phyloP scores from a whole-genome alignment of 2,113 vertebrate genomes.

The Tachuris rubrigastra region DNA sequence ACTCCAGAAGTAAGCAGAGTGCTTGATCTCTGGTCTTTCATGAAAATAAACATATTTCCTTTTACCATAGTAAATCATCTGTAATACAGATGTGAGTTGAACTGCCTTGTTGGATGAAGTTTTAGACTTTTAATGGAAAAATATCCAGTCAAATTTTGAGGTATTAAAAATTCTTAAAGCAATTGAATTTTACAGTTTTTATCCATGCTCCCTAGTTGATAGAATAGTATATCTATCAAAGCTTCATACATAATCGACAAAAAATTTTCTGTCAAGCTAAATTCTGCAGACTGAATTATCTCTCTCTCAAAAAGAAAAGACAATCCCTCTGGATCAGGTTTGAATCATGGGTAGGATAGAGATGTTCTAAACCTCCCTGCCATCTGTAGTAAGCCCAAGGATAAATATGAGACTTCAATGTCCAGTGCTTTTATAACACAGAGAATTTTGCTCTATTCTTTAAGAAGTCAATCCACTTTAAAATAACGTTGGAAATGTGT shows the following conservation, averaged over 20 bases:
- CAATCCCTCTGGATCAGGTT: slow-evolving; percentile 13
- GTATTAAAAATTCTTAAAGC: slow-evolving; percentile 1
- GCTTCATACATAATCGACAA: slow-evolving; percentile 28
- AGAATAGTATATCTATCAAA: slow-evolving; percentile 15
- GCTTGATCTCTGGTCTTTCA: neutral
- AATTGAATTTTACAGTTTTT: slow-evolving; percentile 1
- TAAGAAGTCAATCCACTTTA: neutral
- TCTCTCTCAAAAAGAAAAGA: slow-evolving; percentile 27
- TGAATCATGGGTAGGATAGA: slow-evolving; percentile 43
- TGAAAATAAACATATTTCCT: neutral
- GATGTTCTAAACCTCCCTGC: neutral
- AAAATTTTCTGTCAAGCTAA: slow-evolving; percentile 17
- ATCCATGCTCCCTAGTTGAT: slow-evolving; percentile 1
- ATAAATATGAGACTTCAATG: slow-evolving; percentile 4
- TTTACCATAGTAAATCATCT: neutral
- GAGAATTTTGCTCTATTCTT: neutral
- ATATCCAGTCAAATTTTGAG: neutral
- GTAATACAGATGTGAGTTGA: neutral
- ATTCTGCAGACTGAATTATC: slow-evolving; percentile 23
- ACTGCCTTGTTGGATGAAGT: neutral
- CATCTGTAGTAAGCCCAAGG: neutral
- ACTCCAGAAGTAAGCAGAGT: neutral
- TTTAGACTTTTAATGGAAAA: neutral
- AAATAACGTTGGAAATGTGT: neutral
- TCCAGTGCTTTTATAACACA: neutral